phyloP scores from a whole-genome alignment of 2,113 vertebrate genomes.

The Sialia sialis region DNA sequence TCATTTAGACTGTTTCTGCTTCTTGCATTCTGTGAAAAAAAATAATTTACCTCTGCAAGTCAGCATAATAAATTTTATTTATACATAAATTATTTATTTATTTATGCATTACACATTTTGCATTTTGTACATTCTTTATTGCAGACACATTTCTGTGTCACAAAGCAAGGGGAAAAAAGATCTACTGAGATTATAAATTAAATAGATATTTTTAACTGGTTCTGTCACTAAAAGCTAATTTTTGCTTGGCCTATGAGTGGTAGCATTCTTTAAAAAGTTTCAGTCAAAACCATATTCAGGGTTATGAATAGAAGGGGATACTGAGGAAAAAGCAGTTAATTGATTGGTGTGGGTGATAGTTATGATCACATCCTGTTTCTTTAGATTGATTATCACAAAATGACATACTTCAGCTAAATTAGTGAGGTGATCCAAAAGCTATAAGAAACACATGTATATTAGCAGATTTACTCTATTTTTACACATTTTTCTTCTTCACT shows the following conservation, averaged over 20 bases:
- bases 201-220: not conserved
- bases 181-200: not conserved
- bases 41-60: not conserved
- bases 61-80: not conserved
- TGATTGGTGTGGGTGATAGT: not conserved
- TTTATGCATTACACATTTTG: not conserved
- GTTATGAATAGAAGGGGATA: not conserved
- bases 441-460: not conserved
- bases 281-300: not conserved
- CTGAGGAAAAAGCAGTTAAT: constrained; percentile 4
- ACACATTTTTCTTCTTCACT: not conserved
- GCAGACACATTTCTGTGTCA: not conserved
- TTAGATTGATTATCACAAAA: not conserved
- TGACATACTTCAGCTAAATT: not conserved
- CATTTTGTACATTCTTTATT: not conserved
- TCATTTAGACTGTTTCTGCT: not conserved
- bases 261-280: not conserved
- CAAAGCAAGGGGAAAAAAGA: not conserved
- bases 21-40: not conserved
- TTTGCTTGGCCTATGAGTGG: not conserved
- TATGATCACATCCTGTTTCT: not conserved
- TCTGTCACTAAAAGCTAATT: not conserved
- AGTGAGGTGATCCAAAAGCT: not conserved
- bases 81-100: not conserved
- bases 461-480: constrained; percentile 2